phyloP scores from a whole-genome alignment of 2,888 invertebrate species.

The Mactromeris polynyma region DNA sequence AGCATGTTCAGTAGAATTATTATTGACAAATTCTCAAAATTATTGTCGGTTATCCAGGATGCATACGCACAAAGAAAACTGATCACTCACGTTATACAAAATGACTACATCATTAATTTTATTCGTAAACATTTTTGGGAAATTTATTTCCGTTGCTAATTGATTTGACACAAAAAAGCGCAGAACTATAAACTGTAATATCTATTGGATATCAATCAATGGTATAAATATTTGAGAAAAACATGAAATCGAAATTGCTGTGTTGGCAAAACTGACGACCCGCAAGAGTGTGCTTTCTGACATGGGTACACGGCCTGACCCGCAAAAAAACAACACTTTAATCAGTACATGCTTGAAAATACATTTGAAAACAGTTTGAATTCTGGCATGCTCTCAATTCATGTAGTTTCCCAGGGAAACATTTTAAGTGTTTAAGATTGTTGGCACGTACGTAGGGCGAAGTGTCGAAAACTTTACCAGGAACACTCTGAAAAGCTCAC shows the following conservation, averaged over 20 bases:
- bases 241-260: not conserved
- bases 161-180: no score
- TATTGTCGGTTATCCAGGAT: no score
- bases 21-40: no score
- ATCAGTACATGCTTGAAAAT: conserved; percentile 13
- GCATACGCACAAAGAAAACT: no score
- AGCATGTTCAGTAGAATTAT: no score
- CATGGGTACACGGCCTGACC: not conserved
- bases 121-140: no score
- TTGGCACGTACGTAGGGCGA: not conserved
- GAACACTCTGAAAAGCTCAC: not conserved
- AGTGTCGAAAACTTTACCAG: not conserved
- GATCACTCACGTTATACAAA: no score
- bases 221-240: not conserved
- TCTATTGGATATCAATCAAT: no score
- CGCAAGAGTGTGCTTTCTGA: not conserved
- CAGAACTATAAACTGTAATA: no score
- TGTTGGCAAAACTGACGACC: not conserved
- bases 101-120: no score
- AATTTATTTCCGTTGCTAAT: no score
- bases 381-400: conserved; percentile 23
- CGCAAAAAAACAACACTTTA: conserved; percentile 6
- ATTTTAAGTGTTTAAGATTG: conserved; percentile 14
- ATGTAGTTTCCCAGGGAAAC: not conserved
- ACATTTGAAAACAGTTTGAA: conserved; percentile 27